phyloP scores from a whole-genome alignment of 2,113 vertebrate genomes.

The Peromyscus maniculatus region DNA sequence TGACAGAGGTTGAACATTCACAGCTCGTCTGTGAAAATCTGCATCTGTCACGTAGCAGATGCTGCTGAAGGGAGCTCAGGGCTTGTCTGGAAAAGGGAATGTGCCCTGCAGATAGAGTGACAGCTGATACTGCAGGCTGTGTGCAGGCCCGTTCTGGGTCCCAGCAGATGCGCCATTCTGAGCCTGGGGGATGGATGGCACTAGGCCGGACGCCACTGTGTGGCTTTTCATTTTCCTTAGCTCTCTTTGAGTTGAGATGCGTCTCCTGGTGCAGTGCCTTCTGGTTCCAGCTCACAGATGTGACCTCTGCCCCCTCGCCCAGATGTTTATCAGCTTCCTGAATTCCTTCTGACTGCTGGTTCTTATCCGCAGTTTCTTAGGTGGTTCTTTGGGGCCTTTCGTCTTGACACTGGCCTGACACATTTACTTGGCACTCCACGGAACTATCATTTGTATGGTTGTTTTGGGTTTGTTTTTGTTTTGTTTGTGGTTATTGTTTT shows the following conservation, averaged over 20 bases:
- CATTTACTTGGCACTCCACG: background rate
- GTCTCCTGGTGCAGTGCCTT: background rate
- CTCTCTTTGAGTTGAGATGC: background rate
- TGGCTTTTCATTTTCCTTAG: constrained; percentile 3
- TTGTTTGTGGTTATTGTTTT: background rate
- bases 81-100: background rate
- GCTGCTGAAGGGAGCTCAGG: background rate
- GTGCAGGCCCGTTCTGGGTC: background rate
- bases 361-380: background rate
- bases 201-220: too few species aligned
- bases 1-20: background rate
- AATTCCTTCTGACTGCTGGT: background rate
- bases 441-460: background rate
- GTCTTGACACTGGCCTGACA: background rate
- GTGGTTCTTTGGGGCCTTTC: background rate
- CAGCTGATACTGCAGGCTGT: background rate
- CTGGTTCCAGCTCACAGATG: background rate
- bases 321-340: background rate
- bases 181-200: background rate
- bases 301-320: background rate
- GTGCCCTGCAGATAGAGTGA: background rate
- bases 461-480: background rate
- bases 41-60: background rate
- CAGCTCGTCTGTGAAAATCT: background rate
- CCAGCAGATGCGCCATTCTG: background rate